Evolutionary conservation across 2,888 invertebrate species (phyloP), one percentile per base, ranked within the genome.

Genomic region (Drosophila subsilvestris): DNA sequence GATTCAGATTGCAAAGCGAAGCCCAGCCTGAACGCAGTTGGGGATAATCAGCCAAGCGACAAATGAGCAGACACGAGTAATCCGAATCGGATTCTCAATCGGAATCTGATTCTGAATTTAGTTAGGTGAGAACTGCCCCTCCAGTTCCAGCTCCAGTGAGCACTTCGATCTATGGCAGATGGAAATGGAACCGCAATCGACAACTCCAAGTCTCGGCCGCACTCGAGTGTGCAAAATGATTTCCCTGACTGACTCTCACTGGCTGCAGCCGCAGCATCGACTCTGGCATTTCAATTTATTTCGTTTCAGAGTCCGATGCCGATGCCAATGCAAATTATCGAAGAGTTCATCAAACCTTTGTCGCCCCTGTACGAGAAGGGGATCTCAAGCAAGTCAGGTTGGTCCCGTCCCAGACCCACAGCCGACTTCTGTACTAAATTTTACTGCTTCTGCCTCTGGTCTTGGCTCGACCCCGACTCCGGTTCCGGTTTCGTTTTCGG

Each of bases 171-270:
- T 79, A 79, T 78, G 56, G 76, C 74, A 49, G 54, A 78, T 80
- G 78, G 76, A 75, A 82, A 78, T 80, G 78, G 76, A 75, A 82
- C 83, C 75, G 76, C 86, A 78, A 63, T 63, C 57, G 42, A 50
- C 53, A 37, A n/a, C 1, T 37, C 47, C 65, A 66, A 66, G 51
- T 66, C 65, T 65, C 75, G 68, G 67, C 75, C 75, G 75, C 77
- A 79, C 77, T 82, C 73, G 79, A 83, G 79, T 80, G 86, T 82
- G 69, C 79, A 86, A 80, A 79, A 77, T 74, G 75, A 86, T 86
- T 83, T 82, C 72, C 63, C 71, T 54, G 45, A 70, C 50, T 62
- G 62, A 61, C 50, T 48, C 57, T 27, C 55, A 37, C 50, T 58
- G 22, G 29, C 45, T 37, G 18, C 45, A 12, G 37, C 17, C 50